A percentile compares a stretch with the other conserved stretches of the same genome.
Evolutionary conservation across 2,113 vertebrate species (phyloP).

Genomic region (Mustelus asterias): DNA sequence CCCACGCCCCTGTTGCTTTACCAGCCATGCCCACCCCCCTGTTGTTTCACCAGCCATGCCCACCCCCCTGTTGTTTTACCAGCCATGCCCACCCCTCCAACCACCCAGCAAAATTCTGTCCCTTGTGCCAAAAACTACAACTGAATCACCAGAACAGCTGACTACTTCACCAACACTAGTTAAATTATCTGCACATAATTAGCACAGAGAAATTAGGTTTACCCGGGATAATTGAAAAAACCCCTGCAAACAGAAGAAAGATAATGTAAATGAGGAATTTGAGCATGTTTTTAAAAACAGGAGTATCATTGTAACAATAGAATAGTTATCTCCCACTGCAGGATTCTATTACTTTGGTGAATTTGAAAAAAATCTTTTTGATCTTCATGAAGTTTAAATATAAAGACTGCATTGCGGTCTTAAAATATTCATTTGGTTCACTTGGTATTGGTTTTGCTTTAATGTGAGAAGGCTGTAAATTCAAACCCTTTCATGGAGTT

Average conservation of each 20-base stretch:
- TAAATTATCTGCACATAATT: not conserved
- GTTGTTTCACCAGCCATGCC: no score
- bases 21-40: no score
- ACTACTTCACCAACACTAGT: not conserved
- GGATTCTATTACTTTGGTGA: not conserved
- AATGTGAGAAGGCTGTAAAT: no score
- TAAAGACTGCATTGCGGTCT: not conserved
- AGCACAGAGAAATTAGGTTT: not conserved
- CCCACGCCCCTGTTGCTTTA: no score
- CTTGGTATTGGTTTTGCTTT: no score
- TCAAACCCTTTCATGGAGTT: not conserved
- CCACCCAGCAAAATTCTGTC: no score
- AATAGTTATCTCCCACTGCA: not conserved
- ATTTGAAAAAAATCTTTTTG: not conserved
- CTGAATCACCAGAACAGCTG: not conserved
- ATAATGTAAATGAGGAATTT: not conserved
- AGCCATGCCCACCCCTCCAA: no score
- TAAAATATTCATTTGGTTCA: no score
- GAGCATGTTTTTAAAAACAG: not conserved
- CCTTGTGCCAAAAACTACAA: no score
- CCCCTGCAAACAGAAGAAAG: not conserved
- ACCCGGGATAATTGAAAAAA: not conserved
- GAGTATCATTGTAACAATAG: not conserved
- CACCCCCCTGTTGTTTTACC: no score
- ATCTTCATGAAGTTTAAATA: not conserved